Evolutionary conservation across 1,140 invertebrate species (phyloP).

Genomic region (Drosophila persimilis): DNA sequence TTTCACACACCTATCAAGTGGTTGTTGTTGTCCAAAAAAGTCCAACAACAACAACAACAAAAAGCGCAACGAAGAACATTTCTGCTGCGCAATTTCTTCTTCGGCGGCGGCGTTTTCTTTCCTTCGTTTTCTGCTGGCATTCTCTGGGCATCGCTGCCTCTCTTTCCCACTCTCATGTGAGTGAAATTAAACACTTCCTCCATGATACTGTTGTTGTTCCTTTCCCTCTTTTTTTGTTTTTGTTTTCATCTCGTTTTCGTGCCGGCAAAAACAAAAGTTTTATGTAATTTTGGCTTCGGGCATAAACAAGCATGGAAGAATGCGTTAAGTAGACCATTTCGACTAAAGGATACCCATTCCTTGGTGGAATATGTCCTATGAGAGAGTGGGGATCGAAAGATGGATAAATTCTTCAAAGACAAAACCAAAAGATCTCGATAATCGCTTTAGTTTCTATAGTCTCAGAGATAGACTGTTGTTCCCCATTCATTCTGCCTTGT

Average conservation of each 20-base stretch:
- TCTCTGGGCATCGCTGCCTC: neutral
- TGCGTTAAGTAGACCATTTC: no score
- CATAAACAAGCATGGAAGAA: conserved; percentile 6
- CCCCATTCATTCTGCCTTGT: no score
- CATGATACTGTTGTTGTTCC: no score
- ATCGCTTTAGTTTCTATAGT: no score
- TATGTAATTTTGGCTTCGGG: no score
- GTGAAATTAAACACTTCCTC: no score
- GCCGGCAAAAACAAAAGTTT: conserved; percentile 8
- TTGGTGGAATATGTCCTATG: no score
- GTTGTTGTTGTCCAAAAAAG: conserved; percentile 38
- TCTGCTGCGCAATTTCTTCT: conserved; percentile 73
- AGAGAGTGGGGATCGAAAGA: no score
- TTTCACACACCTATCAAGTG: conserved; percentile 12
- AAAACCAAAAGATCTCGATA: no score
- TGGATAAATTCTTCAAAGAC: no score
- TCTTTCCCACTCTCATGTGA: conserved; percentile 6
- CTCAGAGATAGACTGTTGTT: no score
- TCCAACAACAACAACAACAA: conserved; percentile 8
- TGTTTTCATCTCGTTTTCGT: conserved; percentile 14
- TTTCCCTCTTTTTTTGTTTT: conserved; percentile 17
- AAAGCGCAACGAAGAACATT: conserved; percentile 42
- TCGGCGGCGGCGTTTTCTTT: conserved; percentile 29
- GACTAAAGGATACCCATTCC: no score
- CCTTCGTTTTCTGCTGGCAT: conserved; percentile 7